phyloP scores from a whole-genome alignment of 2,888 invertebrate genomes.

The Ornithoptera alexandrae region DNA sequence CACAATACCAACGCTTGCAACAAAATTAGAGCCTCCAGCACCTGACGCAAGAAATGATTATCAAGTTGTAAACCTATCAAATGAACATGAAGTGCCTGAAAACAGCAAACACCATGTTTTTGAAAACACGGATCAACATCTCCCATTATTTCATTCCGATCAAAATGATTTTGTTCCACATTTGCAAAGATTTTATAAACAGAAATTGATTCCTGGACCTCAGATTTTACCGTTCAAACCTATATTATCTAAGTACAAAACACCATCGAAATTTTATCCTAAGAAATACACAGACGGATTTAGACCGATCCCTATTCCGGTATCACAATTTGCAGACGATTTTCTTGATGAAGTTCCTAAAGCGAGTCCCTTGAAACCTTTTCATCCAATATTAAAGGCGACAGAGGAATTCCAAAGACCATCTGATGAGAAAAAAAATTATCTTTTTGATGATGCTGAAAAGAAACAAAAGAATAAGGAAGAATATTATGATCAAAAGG shows the following conservation, averaged over 20 bases:
- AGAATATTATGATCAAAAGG: conserved; percentile 43
- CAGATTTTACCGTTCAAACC: conserved; percentile 51
- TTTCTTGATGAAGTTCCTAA: conserved; percentile 59
- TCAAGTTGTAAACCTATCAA: conserved; percentile 58
- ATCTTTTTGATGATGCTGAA: conserved; percentile 72
- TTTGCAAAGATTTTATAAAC: conserved; percentile 11
- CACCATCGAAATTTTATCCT: conserved; percentile 78
- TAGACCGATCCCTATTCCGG: conserved; percentile 68
- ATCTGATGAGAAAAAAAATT: conserved; percentile 59
- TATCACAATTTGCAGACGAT: conserved; percentile 56
- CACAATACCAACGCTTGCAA: conserved; percentile 51
- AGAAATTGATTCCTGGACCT: conserved; percentile 49
- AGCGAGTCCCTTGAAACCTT: conserved; percentile 66
- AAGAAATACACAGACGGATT: conserved; percentile 79
- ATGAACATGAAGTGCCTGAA: conserved; percentile 66
- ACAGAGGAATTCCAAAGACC: conserved; percentile 52
- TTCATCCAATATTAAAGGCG: conserved; percentile 52
- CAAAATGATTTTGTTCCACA: conserved; percentile 16
- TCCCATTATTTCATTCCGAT: conserved; percentile 4
- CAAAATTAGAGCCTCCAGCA: conserved; percentile 58
- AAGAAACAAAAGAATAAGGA: conserved; percentile 71
- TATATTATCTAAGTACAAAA: conserved; percentile 52
- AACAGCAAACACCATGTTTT: conserved; percentile 4
- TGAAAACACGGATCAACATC: conserved; percentile 10
- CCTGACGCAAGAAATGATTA: conserved; percentile 60